phyloP scores from a whole-genome alignment of 2,113 vertebrate genomes.

The Maylandia zebra region DNA sequence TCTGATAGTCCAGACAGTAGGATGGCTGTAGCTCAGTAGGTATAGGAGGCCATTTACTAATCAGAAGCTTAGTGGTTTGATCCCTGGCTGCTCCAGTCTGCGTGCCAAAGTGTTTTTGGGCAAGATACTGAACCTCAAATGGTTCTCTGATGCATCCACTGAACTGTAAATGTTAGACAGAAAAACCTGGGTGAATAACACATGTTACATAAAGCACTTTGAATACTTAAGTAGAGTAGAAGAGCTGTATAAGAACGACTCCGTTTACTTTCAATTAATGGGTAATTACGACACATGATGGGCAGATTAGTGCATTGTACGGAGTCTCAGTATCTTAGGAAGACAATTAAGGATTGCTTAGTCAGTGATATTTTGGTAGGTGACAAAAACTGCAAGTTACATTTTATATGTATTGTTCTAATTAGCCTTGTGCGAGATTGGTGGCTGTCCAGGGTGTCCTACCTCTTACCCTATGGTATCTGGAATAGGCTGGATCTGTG shows the following conservation, averaged over 20 bases:
- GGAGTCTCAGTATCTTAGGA: background rate
- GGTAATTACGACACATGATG: background rate
- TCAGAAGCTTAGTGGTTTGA: background rate
- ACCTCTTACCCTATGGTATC: background rate
- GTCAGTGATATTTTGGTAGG: background rate
- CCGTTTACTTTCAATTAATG: background rate
- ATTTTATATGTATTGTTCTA: background rate
- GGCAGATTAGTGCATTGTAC: background rate
- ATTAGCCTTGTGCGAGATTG: background rate
- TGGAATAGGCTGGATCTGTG: background rate
- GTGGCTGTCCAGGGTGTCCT: background rate
- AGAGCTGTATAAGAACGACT: background rate
- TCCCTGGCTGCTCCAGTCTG: background rate
- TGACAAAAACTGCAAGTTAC: background rate
- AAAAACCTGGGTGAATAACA: background rate
- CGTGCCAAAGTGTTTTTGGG: background rate
- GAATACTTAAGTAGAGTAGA: background rate
- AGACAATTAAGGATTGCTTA: background rate
- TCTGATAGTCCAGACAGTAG: background rate
- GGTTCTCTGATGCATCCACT: background rate
- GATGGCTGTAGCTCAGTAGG: background rate
- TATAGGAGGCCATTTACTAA: background rate
- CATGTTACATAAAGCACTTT: background rate
- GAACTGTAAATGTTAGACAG: background rate
- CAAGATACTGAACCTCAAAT: background rate